A percentile compares a stretch with the other conserved stretches of the same genome.
Evolutionary conservation across 1,140 invertebrate species (phyloP).

Genomic region (Bombyx mori): ASM3026992v2 NC_085114.1:15118501-15119000

Average conservation of each 20-base stretch:
- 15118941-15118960: too few relatives aligned
- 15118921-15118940: too few relatives aligned
- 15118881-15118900: too few relatives aligned
- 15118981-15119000: too few relatives aligned
- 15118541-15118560: conserved; percentile 28
- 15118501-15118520: conserved; percentile 25
- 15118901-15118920: too few relatives aligned
- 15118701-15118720: conserved; percentile 48
- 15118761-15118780: conserved; percentile 35
- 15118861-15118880: too few relatives aligned
- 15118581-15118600: conserved; percentile 34
- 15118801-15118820: conserved; percentile 44
- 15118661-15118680: conserved; percentile 46
- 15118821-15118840: conserved; percentile 31
- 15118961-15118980: too few relatives aligned
- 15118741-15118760: conserved; percentile 38
- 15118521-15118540: conserved; percentile 22
- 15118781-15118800: conserved; percentile 45
- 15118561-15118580: conserved; percentile 53
- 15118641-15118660: conserved; percentile 36
- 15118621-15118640: conserved; percentile 50
- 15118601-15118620: conserved; percentile 52
- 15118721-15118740: conserved; percentile 39
- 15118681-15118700: conserved; percentile 40
- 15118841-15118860: too few relatives aligned